phyloP scores from a whole-genome alignment of 2,113 vertebrate genomes.

The Panthera tigris region DNA sequence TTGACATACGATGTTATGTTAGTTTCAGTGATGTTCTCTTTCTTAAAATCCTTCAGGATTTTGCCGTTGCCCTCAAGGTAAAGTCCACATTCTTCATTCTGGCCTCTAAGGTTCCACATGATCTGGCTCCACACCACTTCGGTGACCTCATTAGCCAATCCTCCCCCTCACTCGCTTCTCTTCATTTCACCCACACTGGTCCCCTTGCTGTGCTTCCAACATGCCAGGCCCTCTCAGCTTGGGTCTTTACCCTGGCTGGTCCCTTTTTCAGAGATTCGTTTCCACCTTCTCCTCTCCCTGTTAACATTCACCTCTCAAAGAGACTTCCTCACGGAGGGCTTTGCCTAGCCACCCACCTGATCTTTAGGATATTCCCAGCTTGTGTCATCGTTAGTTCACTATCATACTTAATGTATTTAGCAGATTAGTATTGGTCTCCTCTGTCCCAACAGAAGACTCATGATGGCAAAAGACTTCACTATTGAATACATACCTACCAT shows the following conservation, averaged over 20 bases:
- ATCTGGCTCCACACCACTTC: neutral
- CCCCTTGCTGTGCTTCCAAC: neutral
- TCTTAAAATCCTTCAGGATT: conserved; percentile 40
- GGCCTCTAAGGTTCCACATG: neutral
- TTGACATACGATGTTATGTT: neutral
- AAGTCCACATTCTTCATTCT: conserved; percentile 54
- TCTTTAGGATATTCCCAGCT: neutral
- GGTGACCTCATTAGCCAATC: conserved; percentile 1
- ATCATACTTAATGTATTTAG: neutral
- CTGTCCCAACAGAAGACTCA: neutral
- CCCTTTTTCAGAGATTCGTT: neutral
- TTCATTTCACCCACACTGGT: neutral
- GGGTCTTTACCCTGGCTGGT: neutral
- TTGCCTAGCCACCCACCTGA: neutral
- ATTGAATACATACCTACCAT: neutral
- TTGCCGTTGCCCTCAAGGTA: conserved; percentile 32
- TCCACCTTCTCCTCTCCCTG: neutral
- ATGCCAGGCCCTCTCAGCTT: neutral
- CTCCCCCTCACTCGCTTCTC: neutral
- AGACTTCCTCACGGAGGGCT: conserved; percentile 10
- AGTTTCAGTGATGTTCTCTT: neutral
- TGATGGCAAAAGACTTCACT: conserved; percentile 6
- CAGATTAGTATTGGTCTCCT: conserved; percentile 6
- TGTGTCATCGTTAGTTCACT: conserved; percentile 11
- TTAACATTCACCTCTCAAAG: conserved; percentile 1